These are phyloP conservation scores for Brenthis ino DNA, from an alignment of 2,888 invertebrate genomes.

Conservation along the genomic window DNA sequence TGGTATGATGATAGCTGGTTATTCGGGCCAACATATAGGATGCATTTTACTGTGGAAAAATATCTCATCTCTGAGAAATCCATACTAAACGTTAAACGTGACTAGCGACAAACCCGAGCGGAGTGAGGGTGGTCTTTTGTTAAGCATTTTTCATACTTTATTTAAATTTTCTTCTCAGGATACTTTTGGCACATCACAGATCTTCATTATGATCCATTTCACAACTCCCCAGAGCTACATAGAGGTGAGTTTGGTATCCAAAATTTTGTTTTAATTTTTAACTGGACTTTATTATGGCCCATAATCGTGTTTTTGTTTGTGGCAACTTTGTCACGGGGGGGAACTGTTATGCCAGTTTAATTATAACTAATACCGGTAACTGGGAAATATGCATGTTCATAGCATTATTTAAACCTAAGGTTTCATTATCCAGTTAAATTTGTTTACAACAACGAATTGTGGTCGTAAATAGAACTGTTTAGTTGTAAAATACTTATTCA, in stretches of 20 bases:
- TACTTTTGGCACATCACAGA: constrained; percentile 98
- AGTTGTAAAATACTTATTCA: too few relatives aligned
- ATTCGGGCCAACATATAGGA: too few relatives aligned
- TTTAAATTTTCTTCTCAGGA: constrained; percentile 84
- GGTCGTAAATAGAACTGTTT: too few relatives aligned
- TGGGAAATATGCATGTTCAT: constrained; percentile 1
- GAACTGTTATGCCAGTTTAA: constrained; percentile 4
- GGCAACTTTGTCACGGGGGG: constrained; percentile 9
- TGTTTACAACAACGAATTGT: not conserved
- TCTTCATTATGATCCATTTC: constrained; percentile 93
- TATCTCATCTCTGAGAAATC: too few relatives aligned
- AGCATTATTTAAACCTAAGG: constrained; percentile 3
- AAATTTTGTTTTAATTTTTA: constrained; percentile 49
- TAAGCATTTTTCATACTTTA: constrained; percentile 32
- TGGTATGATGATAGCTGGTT: too few relatives aligned
- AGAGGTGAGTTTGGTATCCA: constrained; percentile 65
- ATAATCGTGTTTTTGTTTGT: constrained; percentile 42
- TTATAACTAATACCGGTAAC: constrained; percentile 20
- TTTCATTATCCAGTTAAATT: constrained; percentile 7
- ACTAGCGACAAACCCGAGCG: too few relatives aligned
- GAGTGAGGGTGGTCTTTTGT: too few relatives aligned
- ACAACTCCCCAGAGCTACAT: constrained; percentile 77
- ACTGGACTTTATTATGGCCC: constrained; percentile 32
- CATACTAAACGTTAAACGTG: too few relatives aligned
- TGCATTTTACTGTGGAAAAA: too few relatives aligned